A percentile compares a stretch with the other conserved stretches of the same genome.
phyloP scores from a whole-genome alignment of 2,888 invertebrate species.

The Ochlodes sylvanus region DNA sequence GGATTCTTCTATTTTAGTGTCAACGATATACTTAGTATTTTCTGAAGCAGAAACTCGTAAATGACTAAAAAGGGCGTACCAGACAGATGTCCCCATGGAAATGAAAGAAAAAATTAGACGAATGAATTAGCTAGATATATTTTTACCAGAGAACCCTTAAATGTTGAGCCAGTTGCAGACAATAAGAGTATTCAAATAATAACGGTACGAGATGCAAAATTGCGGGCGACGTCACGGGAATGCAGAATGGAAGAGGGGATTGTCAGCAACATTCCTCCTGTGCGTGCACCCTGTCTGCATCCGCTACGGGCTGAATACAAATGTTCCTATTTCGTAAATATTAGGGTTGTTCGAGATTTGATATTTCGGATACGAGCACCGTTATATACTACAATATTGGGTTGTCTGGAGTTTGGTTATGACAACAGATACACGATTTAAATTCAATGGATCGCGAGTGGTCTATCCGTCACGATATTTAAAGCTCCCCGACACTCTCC shows the following conservation, averaged over 20 bases:
- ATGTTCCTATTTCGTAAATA: slow-evolving; percentile 29
- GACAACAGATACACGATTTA: no score
- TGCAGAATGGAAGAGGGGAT: slow-evolving; percentile 47
- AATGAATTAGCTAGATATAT: neutral
- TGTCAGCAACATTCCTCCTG: slow-evolving; percentile 49
- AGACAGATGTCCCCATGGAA: neutral
- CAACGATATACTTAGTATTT: no score
- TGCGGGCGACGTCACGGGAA: slow-evolving; percentile 44
- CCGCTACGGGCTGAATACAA: slow-evolving; percentile 30
- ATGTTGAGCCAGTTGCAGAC: neutral
- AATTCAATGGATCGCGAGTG: no score
- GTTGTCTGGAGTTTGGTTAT: neutral
- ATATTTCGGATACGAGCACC: neutral
- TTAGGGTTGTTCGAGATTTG: neutral
- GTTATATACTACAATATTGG: neutral
- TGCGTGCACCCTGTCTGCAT: slow-evolving; percentile 46
- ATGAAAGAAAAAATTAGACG: neutral
- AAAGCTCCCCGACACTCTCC: no score
- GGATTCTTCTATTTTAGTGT: no score
- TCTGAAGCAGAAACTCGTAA: neutral
- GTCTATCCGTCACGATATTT: no score
- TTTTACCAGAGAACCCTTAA: neutral
- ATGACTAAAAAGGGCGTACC: neutral
- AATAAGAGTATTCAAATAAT: slow-evolving; percentile 24
- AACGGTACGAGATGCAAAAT: slow-evolving; percentile 39